Evolutionary conservation across 2,113 vertebrate genomes (phyloP).

Genomic region (Deroptyus accipitrinus): DNA sequence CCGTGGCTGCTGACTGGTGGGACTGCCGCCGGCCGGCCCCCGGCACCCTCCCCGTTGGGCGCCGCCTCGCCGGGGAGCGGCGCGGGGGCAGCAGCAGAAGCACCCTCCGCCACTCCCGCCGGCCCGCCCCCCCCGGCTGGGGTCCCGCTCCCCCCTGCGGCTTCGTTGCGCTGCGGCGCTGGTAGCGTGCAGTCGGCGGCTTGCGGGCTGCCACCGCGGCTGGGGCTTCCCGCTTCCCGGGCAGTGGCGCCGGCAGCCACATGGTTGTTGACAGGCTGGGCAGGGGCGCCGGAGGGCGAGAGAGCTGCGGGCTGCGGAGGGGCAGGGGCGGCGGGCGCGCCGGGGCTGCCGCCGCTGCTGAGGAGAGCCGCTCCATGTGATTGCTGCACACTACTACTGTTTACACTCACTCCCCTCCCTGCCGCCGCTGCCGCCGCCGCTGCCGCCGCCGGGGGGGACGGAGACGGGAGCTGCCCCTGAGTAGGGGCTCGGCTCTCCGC

Average conservation of each 20-base stretch:
- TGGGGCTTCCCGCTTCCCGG: conserved; percentile 5
- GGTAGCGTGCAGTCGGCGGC: not conserved
- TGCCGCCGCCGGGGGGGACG: conserved; percentile 27
- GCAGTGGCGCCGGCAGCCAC: not conserved
- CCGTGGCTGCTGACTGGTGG: conserved; percentile 53
- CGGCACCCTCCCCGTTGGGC: conserved; percentile 79
- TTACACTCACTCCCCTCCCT: conserved; percentile 62
- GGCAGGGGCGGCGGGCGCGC: conserved; percentile 49
- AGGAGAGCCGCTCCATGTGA: conserved; percentile 74
- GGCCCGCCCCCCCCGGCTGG: conserved; percentile 49
- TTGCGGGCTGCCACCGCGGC: not conserved
- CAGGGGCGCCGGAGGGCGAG: conserved; percentile 61
- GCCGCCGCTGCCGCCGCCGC: conserved; percentile 58
- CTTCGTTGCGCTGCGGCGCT: not conserved
- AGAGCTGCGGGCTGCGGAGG: conserved; percentile 69
- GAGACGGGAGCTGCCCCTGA: conserved; percentile 56
- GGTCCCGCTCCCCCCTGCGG: not conserved
- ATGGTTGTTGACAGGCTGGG: conserved; percentile 59
- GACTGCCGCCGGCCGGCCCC: conserved; percentile 10
- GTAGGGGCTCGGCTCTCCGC: conserved; percentile 17
- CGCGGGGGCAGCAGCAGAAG: conserved; percentile 67
- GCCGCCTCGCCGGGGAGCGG: conserved; percentile 74
- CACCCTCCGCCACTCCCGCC: conserved; percentile 67
- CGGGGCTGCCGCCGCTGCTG: conserved; percentile 55
- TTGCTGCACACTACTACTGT: conserved; percentile 70